Evolutionary conservation across 2,113 vertebrate genomes (phyloP).

Genomic region (Hepsetus odoe): DNA sequence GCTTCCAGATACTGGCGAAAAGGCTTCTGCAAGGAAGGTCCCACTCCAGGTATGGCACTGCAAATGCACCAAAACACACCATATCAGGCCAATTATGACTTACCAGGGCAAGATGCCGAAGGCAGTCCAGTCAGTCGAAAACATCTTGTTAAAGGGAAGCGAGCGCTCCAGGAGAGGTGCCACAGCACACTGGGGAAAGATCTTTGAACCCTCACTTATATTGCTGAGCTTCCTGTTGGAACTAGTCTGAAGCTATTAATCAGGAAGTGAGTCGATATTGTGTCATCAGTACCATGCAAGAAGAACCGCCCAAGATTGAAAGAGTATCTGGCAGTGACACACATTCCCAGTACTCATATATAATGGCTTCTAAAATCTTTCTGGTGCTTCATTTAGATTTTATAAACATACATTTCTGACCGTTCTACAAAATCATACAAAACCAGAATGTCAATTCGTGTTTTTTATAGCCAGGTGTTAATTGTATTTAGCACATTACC

Average conservation of each 20-base stretch:
- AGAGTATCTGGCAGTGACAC: conserved; percentile 43
- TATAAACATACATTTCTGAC: background rate
- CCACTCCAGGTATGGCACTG: conserved; percentile 90
- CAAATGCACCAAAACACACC: conserved; percentile 34
- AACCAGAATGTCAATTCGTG: too few species aligned
- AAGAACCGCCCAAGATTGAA: conserved; percentile 71
- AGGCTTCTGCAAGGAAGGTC: conserved; percentile 94
- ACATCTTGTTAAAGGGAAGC: conserved; percentile 6
- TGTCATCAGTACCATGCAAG: conserved; percentile 90
- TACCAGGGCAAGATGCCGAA: conserved; percentile 69
- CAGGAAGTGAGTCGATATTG: conserved; percentile 98
- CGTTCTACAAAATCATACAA: too few species aligned
- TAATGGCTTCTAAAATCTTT: background rate
- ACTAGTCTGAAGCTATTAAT: conserved; percentile 93
- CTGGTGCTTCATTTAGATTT: background rate
- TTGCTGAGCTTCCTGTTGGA: conserved; percentile 88
- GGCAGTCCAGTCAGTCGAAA: conserved; percentile 19
- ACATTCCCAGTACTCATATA: conserved; percentile 9
- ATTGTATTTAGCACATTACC: too few species aligned
- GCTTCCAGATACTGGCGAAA: conserved; percentile 96
- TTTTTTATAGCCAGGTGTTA: too few species aligned
- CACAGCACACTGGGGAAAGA: conserved; percentile 75
- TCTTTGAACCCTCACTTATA: conserved; percentile 93
- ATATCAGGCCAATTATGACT: conserved; percentile 68
- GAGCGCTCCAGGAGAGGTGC: conserved; percentile 60